A percentile compares a stretch with the other conserved stretches of the same genome.
Evolutionary conservation across 2,888 invertebrate genomes (phyloP).

Genomic region (Andrena haemorrhoa): DNA sequence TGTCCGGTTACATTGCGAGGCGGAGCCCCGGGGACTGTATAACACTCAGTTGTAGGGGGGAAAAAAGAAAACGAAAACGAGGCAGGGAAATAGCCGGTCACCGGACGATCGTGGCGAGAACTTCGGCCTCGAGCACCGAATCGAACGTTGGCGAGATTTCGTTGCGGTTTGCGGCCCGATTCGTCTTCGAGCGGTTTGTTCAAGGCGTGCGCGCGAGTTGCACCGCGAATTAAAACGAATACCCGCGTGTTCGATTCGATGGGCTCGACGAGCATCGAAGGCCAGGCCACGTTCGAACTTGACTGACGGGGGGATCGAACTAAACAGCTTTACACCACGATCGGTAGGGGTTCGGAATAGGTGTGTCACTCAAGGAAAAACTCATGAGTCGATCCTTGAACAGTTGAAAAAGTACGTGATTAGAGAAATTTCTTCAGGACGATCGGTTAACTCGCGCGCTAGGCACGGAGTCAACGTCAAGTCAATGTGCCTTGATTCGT

Average conservation of each 20-base stretch:
- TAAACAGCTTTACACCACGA: constrained; percentile 45
- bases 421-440: constrained; percentile 68
- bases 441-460: constrained; percentile 59
- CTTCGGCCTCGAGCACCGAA: constrained; percentile 27
- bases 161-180: neutral
- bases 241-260: constrained; percentile 23
- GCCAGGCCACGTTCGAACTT: constrained; percentile 48
- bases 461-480: constrained; percentile 61
- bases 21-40: constrained; percentile 97
- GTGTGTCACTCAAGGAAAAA: constrained; percentile 68
- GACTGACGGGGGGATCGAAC: constrained; percentile 59
- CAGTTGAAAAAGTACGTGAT: constrained; percentile 79
- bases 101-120: constrained; percentile 44
- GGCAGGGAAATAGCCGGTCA: constrained; percentile 45
- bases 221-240: neutral
- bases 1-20: constrained; percentile 96
- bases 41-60: constrained; percentile 86
- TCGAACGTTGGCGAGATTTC: constrained; percentile 16
- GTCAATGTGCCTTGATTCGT: constrained; percentile 62
- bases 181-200: neutral
- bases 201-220: no score
- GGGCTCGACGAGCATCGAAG: constrained; percentile 12
- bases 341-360: constrained; percentile 54
- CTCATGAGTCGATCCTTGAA: constrained; percentile 78
- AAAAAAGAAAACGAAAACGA: constrained; percentile 67